Percentiles rank a stretch among this genome's conserved stretches.
These are phyloP conservation scores for Sinosuthora webbiana DNA, from an alignment of 2,113 vertebrate genomes.

Conservation along the genomic window DNA sequence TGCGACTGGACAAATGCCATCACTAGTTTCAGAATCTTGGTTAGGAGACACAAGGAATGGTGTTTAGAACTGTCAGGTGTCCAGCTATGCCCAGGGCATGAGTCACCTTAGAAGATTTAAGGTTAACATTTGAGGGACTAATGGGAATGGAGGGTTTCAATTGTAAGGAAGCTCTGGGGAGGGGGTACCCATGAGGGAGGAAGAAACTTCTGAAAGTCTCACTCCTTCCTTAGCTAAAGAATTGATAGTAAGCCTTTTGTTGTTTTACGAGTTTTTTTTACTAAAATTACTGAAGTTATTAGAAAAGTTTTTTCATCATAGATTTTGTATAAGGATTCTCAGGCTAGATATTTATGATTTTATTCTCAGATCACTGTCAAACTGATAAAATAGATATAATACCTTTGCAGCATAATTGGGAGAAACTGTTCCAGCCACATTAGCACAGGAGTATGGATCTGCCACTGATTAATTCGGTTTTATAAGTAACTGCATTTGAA, in stretches of 20 bases:
- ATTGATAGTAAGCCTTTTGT: not conserved
- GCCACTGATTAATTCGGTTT: not conserved
- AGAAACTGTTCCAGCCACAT: not conserved
- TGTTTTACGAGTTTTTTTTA: not conserved
- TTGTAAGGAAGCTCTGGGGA: not conserved
- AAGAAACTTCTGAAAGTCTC: not conserved
- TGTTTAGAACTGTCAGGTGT: not conserved
- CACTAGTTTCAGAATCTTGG: not conserved
- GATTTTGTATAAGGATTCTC: not conserved
- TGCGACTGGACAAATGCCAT: not conserved
- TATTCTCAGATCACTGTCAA: not conserved
- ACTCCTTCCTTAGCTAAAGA: not conserved
- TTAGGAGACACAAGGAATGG: not conserved
- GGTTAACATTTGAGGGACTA: not conserved
- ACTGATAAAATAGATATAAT: not conserved
- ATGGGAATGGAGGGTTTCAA: accelerated
- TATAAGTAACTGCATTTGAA: not conserved
- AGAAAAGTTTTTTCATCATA: not conserved
- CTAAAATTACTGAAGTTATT: not conserved
- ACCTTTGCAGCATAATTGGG: not conserved
- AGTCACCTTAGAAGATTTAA: not conserved
- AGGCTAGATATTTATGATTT: not conserved
- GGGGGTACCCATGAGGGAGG: accelerated
- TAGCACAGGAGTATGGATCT: not conserved
- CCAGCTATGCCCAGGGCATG: not conserved